phyloP scores from a whole-genome alignment of 1,140 invertebrate species.

The Apolygus lucorum region DNA sequence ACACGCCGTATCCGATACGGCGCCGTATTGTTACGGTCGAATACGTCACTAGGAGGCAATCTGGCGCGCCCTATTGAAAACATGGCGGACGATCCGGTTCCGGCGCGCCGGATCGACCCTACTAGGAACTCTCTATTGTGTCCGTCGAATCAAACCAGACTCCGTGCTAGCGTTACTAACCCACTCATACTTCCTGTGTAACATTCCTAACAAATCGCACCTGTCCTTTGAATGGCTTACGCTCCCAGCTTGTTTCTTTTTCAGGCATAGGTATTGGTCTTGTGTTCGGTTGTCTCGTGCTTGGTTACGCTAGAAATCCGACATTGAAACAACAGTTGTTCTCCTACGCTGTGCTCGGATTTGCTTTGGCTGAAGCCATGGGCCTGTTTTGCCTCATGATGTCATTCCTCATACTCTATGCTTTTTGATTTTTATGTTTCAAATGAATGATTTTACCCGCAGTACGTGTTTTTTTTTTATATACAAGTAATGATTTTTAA shows the following conservation, averaged over 20 bases:
- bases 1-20: no score
- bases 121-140: no score
- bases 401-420: constrained; percentile 85
- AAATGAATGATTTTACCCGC: constrained; percentile 9
- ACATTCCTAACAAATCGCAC: no score
- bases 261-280: constrained; percentile 83
- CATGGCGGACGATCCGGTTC: no score
- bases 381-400: constrained; percentile 95
- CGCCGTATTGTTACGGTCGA: no score
- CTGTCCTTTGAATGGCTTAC: no score
- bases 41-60: no score
- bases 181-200: no score
- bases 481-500: constrained; percentile 3
- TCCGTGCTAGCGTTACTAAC: no score
- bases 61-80: no score
- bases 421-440: constrained; percentile 41
- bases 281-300: constrained; percentile 85
- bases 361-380: constrained; percentile 92
- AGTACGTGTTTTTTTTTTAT: constrained; percentile 22
- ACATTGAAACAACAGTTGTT: constrained; percentile 90
- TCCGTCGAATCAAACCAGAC: no score
- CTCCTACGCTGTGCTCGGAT: constrained; percentile 86
- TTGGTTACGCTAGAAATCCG: constrained; percentile 86
- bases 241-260: constrained; percentile 9
- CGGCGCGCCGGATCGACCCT: no score